These are phyloP conservation scores for Tapera naevia DNA, from an alignment of 2,797 vertebrate species.

Conservation along the genomic window DNA sequence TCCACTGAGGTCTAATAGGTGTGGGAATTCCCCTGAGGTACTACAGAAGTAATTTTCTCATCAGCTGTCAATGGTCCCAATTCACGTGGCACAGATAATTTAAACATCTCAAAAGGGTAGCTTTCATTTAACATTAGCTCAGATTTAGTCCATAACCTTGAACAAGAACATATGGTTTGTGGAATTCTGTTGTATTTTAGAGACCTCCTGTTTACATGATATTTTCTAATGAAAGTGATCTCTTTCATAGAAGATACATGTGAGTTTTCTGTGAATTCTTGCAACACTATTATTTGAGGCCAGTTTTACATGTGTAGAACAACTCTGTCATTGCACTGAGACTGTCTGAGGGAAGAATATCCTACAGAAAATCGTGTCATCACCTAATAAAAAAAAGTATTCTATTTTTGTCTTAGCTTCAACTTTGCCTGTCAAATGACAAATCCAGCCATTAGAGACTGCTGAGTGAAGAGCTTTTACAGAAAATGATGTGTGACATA, in stretches of 20 bases:
- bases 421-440: background rate
- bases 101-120: slow-evolving; percentile 14
- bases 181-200: background rate
- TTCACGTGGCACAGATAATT: slow-evolving; percentile 28
- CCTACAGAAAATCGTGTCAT: background rate
- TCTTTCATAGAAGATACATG: background rate
- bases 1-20: slow-evolving; percentile 54
- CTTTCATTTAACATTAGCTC: slow-evolving; percentile 22
- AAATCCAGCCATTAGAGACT: background rate
- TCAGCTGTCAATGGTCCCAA: slow-evolving; percentile 49
- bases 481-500: background rate
- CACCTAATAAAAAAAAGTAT: background rate
- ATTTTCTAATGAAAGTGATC: background rate
- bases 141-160: slow-evolving; percentile 12
- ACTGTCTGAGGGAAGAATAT: background rate
- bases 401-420: background rate
- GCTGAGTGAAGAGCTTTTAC: background rate
- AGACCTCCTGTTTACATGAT: background rate
- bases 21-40: slow-evolving; percentile 42
- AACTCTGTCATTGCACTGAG: background rate
- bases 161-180: background rate
- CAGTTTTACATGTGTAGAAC: background rate
- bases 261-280: background rate
- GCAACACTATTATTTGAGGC: background rate
- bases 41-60: slow-evolving; percentile 65